Base-by-base conservation (phyloP, 2,888 invertebrate species). In the Sicus ferrugineus region DNA sequence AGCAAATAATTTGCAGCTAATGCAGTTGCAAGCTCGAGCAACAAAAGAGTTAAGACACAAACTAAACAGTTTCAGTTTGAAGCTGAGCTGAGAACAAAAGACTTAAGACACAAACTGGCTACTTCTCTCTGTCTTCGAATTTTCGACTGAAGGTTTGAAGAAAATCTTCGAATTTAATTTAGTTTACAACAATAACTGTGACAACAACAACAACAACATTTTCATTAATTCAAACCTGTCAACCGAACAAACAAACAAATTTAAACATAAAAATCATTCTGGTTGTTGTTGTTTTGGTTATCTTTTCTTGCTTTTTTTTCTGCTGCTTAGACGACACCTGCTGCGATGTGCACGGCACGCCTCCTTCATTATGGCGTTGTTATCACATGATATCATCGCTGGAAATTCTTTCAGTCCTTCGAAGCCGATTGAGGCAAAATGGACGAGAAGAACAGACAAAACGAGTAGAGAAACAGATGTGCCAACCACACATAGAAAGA, bases 381-480 rank as follows among this genome's bases (percentile, higher is more conserved):
- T 81, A 80, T 82, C 82, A 81, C 75, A 81, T 81, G 81, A 82
- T 81, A 81, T 81, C 81, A 81, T 81, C 81, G 81, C 80, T 79
- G 75, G 77, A 81, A 82, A 81, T 82, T 82, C 80, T 52, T 78
- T 79, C 75, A 75, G 76, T 46, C 58, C 58, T 46, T 67, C 42
- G 28, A 61, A 61, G 23, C 30, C n/a, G 14, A 56, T 23, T 16
- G 28, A 50, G n/a, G n/a, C 50, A 19, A 50, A 50, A 16, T 16
- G n/a, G 30, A 65, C 59, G 52, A 70, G 31, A 67, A 67, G 14
- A 26, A 7, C 34, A 14, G 34, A 56, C 14, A 67, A 42, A 38
- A 42, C 34, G n/a, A 52, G 6, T n/a, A n/a, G n/a, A n/a, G n/a
- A n/a, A n/a, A n/a, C n/a, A n/a, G n/a, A n/a, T n/a, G n/a, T 2